These are phyloP conservation scores for Aelia acuminata DNA, from an alignment of 2,888 invertebrate species.

Conservation along the genomic window DNA sequence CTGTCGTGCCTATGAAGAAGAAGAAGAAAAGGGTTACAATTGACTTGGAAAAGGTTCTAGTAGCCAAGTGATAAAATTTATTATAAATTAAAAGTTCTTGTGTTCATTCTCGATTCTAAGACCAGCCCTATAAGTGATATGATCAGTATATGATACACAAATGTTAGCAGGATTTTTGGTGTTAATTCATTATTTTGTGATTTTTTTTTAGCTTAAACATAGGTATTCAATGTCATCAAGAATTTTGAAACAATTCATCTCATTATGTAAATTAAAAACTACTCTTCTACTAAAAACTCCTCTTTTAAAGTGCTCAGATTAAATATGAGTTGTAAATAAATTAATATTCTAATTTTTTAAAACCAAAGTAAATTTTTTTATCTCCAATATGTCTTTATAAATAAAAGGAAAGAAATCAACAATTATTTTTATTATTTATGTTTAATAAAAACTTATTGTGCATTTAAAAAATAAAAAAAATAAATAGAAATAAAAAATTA, in stretches of 20 bases:
- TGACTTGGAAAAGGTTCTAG: too few species aligned
- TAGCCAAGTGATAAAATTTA: too few species aligned
- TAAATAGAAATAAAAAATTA: background rate
- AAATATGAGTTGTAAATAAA: background rate
- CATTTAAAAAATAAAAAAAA: background rate
- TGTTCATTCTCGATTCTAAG: background rate
- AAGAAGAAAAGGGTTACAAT: too few species aligned
- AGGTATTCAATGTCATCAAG: background rate
- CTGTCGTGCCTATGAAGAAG: too few species aligned
- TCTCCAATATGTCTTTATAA: background rate
- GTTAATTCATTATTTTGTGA: background rate
- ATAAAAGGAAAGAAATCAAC: background rate
- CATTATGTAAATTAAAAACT: background rate
- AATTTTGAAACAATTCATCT: background rate
- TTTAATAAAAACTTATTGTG: background rate
- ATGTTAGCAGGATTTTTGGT: background rate
- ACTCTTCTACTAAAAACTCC: background rate
- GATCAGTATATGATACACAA: background rate
- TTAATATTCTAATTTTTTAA: background rate
- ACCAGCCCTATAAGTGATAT: background rate
- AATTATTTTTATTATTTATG: background rate
- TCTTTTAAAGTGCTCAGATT: background rate
- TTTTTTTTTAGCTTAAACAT: background rate
- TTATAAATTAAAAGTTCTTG: too few species aligned
- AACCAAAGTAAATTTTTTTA: background rate